Conservation (phyloP, 2,888 invertebrate genomes). For the Tachina grossa region DNA sequence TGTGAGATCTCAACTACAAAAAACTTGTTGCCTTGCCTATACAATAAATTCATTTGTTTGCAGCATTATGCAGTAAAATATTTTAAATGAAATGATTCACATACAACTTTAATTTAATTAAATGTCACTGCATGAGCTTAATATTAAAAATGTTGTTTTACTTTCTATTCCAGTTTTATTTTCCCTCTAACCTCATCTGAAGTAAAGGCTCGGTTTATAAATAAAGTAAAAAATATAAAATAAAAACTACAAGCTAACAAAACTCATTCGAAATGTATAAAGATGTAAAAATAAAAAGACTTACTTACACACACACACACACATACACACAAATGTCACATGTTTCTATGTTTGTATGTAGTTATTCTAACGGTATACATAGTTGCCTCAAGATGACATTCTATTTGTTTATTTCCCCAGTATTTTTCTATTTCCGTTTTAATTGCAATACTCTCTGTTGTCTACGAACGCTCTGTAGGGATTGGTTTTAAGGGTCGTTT, state of each 20-base stretch:
- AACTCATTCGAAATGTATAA: slow-evolving; percentile 38
- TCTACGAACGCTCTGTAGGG: background rate
- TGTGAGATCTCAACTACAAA: too few species aligned
- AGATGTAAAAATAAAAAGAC: slow-evolving; percentile 7
- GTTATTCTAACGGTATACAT: background rate
- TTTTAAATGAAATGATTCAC: slow-evolving; percentile 8
- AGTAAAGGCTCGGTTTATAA: slow-evolving; percentile 40
- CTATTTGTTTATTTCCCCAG: slow-evolving; percentile 7
- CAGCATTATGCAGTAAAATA: background rate
- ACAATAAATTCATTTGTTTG: background rate
- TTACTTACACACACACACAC: background rate
- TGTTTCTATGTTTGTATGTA: background rate
- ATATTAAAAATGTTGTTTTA: slow-evolving; percentile 33
- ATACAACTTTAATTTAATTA: slow-evolving; percentile 64
- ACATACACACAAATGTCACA: slow-evolving; percentile 1
- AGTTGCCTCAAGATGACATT: slow-evolving; percentile 48
- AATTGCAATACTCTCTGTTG: slow-evolving; percentile 47
- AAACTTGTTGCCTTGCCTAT: too few species aligned
- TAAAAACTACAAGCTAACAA: slow-evolving; percentile 49
- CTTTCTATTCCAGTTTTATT: background rate
- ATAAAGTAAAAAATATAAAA: slow-evolving; percentile 34
- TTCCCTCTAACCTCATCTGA: background rate
- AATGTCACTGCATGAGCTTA: slow-evolving; percentile 55
- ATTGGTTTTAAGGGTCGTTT: background rate
- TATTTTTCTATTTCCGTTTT: slow-evolving; percentile 64